Percentiles rank a stretch among this genome's conserved stretches.
phyloP scores from a whole-genome alignment of 2,113 vertebrate species.

The Crotalus viridis region DNA sequence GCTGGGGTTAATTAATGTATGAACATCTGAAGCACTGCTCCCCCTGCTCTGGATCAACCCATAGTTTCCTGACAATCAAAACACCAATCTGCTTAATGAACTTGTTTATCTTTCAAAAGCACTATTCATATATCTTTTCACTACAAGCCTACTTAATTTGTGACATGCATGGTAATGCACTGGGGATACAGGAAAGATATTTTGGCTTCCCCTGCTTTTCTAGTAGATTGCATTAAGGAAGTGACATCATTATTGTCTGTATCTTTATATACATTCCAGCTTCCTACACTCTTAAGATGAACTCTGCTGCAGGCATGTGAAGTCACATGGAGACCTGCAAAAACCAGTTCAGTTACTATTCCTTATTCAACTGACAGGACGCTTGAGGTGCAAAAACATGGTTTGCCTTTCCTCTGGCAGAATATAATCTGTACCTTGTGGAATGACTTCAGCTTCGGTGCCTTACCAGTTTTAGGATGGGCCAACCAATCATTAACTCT shows the following conservation, averaged over 20 bases:
- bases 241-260: neutral
- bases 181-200: neutral
- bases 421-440: neutral
- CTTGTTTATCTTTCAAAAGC: slow-evolving; percentile 6
- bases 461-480: neutral
- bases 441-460: neutral
- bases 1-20: neutral
- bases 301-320: neutral
- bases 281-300: neutral
- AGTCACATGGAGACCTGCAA: neutral
- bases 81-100: neutral
- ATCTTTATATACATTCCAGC: neutral
- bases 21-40: neutral
- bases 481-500: neutral
- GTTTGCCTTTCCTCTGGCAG: neutral
- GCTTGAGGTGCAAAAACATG: neutral
- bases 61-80: neutral
- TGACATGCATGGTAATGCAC: slow-evolving; percentile 30
- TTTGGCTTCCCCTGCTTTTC: neutral
- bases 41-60: neutral
- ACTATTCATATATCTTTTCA: neutral
- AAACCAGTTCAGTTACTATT: neutral
- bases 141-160: neutral
- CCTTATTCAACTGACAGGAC: neutral
- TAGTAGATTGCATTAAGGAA: neutral